A percentile compares a stretch with the other conserved stretches of the same genome.
Conservation (phyloP, 2,888 invertebrate species). For the Teleiodes luculella region DNA sequence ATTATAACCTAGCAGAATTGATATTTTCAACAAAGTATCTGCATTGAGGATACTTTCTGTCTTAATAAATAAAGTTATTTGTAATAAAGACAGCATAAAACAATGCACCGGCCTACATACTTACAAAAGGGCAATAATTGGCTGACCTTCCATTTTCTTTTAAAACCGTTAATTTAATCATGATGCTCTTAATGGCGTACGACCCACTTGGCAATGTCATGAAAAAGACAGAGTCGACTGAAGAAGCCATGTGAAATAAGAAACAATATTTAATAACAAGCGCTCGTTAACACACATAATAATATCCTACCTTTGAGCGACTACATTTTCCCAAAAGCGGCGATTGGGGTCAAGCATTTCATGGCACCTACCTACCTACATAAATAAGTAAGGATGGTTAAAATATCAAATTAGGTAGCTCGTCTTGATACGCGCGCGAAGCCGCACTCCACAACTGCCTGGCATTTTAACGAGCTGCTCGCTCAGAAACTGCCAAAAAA, state of each 20-base stretch:
- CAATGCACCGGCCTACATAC: neutral
- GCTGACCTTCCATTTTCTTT: conserved; percentile 4
- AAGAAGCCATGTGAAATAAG: neutral
- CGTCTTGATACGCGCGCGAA: conserved; percentile 43
- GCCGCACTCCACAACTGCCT: conserved; percentile 27
- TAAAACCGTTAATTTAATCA: conserved; percentile 5
- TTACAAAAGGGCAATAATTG: conserved; percentile 1
- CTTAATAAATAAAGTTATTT: too few relatives aligned
- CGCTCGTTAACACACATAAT: conserved; percentile 39
- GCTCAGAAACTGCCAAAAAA: conserved; percentile 46
- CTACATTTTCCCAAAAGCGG: conserved; percentile 44
- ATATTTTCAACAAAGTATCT: too few relatives aligned
- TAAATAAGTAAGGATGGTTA: conserved; percentile 54
- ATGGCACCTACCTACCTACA: conserved; percentile 27
- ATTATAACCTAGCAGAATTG: too few relatives aligned
- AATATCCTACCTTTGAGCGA: conserved; percentile 32
- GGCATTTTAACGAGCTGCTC: conserved; percentile 69
- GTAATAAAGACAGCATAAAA: too few relatives aligned
- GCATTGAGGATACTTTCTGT: too few relatives aligned
- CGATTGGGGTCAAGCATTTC: conserved; percentile 58
- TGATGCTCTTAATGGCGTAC: neutral
- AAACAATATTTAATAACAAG: conserved; percentile 19
- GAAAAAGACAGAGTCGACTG: neutral
- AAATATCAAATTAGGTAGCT: conserved; percentile 62
- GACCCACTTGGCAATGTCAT: conserved; percentile 2